These are phyloP conservation scores for Toxonevra muliebris DNA, from an alignment of 2,888 invertebrate species.

Conservation along the genomic window DNA sequence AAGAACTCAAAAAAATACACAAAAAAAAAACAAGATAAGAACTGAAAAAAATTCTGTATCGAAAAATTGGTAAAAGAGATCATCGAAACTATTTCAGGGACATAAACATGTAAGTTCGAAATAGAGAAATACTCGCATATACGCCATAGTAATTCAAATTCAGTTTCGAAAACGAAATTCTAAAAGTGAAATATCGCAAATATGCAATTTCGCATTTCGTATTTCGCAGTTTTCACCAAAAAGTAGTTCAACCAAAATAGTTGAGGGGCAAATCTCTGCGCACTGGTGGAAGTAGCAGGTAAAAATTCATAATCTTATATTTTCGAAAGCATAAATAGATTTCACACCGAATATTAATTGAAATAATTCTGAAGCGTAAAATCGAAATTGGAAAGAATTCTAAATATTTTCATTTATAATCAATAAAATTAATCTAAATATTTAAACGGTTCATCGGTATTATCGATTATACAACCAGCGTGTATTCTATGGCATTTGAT, in stretches of 20 bases:
- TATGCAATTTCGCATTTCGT: neutral
- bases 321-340: too few species aligned
- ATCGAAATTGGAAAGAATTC: too few species aligned
- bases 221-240: too few species aligned
- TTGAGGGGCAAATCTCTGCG: neutral
- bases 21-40: too few species aligned
- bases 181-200: neutral
- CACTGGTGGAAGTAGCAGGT: neutral
- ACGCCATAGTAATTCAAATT: neutral
- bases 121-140: neutral
- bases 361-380: too few species aligned
- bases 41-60: constrained; percentile 10
- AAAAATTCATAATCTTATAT: neutral
- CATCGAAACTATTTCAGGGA: constrained; percentile 29
- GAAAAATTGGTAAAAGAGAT: constrained; percentile 7
- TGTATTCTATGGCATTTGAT: too few species aligned
- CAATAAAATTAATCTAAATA: too few species aligned
- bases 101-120: constrained; percentile 26
- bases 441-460: too few species aligned
- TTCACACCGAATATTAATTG: too few species aligned
- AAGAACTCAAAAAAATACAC: too few species aligned
- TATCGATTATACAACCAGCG: too few species aligned
- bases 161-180: neutral
- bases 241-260: neutral
- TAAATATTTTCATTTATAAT: too few species aligned